A percentile compares a stretch with the other conserved stretches of the same genome.
phyloP scores from a whole-genome alignment of 2,113 vertebrate genomes.

The Podocnemis expansa region DNA sequence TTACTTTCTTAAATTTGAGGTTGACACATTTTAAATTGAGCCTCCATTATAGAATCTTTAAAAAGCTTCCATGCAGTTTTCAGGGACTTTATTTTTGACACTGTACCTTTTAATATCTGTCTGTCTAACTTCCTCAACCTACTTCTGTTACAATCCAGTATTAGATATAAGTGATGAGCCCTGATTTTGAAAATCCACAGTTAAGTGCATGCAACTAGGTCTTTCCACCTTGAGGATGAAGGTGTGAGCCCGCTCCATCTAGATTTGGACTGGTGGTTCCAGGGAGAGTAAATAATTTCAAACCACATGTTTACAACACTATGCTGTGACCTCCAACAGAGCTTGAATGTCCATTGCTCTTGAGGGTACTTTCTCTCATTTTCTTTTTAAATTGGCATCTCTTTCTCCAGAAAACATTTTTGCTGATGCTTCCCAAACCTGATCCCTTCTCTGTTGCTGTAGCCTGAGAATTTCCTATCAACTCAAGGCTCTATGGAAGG shows the following conservation, averaged over 20 bases:
- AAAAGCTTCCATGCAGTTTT: too few relatives aligned
- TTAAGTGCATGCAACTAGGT: background rate
- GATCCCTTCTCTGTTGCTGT: background rate
- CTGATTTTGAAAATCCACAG: background rate
- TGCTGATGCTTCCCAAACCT: background rate
- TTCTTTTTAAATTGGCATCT: background rate
- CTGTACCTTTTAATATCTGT: too few relatives aligned
- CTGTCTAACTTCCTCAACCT: background rate
- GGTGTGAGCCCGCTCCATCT: background rate
- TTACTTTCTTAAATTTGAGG: too few relatives aligned
- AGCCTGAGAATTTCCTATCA: background rate
- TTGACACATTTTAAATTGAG: too few relatives aligned
- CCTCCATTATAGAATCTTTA: too few relatives aligned
- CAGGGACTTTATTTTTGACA: too few relatives aligned
- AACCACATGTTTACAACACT: background rate
- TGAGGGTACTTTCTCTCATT: background rate
- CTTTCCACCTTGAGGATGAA: background rate
- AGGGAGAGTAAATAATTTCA: background rate
- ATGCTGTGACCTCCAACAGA: background rate
- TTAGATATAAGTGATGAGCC: too few relatives aligned
- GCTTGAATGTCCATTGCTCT: background rate
- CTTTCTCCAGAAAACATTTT: background rate
- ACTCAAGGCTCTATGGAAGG: background rate
- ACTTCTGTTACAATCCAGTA: background rate
- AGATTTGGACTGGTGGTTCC: background rate